These are phyloP conservation scores for Drosophila fuyamai DNA, from an alignment of 1,140 invertebrate species.

Conservation along the genomic window DNA sequence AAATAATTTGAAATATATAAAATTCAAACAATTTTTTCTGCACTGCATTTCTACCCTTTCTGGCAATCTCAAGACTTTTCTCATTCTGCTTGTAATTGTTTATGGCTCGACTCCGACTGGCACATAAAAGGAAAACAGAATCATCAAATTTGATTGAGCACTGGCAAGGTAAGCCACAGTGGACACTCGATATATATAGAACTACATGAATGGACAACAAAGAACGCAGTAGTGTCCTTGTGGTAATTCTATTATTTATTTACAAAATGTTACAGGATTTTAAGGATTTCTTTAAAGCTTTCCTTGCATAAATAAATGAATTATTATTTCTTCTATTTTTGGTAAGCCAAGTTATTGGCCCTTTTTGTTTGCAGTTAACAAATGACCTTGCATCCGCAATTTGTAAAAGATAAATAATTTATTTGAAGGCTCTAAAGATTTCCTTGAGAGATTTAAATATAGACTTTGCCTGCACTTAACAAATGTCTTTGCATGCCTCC, in stretches of 20 bases:
- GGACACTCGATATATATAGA: neutral
- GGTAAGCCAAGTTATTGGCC: too few species aligned
- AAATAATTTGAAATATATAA: neutral
- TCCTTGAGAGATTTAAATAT: neutral
- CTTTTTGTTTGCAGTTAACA: neutral
- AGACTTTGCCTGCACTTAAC: neutral
- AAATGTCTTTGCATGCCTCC: neutral
- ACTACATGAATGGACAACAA: too few species aligned
- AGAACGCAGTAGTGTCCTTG: too few species aligned
- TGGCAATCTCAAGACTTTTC: constrained; percentile 21
- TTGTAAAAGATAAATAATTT: neutral
- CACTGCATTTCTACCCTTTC: constrained; percentile 9
- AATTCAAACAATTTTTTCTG: neutral
- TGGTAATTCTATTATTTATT: too few species aligned
- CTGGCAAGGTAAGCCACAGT: constrained; percentile 26
- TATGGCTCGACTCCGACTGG: constrained; percentile 38
- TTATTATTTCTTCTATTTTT: too few species aligned
- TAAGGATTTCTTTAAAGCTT: too few species aligned
- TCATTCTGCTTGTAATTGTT: constrained; percentile 24
- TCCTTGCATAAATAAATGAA: too few species aligned
- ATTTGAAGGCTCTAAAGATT: neutral
- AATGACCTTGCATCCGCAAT: neutral
- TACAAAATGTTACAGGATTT: too few species aligned
- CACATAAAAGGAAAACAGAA: constrained; percentile 48
- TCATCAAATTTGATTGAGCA: constrained; percentile 51